These are phyloP conservation scores for Gasteruption jaculator DNA, from an alignment of 2,888 invertebrate species.

Conservation along the genomic window DNA sequence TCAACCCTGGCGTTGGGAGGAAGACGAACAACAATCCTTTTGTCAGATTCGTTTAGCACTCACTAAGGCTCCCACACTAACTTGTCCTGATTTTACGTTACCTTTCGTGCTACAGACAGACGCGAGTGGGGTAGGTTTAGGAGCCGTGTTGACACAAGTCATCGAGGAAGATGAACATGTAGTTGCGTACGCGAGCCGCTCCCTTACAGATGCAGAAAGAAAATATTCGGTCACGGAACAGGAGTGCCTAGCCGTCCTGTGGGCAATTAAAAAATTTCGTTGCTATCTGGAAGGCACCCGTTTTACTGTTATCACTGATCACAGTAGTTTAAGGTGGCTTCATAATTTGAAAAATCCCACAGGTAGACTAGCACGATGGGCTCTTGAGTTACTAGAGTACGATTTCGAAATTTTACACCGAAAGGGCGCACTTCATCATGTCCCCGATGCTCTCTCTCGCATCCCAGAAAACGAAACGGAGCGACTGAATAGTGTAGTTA, in stretches of 20 bases:
- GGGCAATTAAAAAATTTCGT: conserved; percentile 23
- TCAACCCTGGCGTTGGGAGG: not conserved
- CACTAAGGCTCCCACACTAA: conserved; percentile 4
- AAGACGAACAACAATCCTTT: too few species aligned
- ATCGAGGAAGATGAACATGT: conserved; percentile 22
- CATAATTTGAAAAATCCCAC: conserved; percentile 25
- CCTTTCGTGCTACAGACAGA: conserved; percentile 22
- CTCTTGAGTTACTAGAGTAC: too few species aligned
- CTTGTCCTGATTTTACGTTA: conserved; percentile 9
- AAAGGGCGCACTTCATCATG: conserved; percentile 13
- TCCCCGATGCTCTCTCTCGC: conserved; percentile 26
- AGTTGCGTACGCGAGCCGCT: conserved; percentile 27
- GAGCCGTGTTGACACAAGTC: conserved; percentile 24
- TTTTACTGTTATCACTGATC: conserved; percentile 27
- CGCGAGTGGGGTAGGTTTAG: conserved; percentile 19
- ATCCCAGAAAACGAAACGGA: too few species aligned
- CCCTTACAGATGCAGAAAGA: conserved; percentile 20
- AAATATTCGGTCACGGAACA: conserved; percentile 26
- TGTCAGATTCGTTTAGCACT: too few species aligned
- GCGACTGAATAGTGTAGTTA: not conserved
- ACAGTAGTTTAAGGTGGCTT: conserved; percentile 25
- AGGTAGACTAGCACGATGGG: too few species aligned
- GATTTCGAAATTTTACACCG: too few species aligned
- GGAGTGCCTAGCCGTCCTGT: conserved; percentile 28
- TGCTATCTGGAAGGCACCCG: conserved; percentile 23